Conservation (phyloP, 2,113 vertebrate species). For the Thunnus thynnus region DNA sequence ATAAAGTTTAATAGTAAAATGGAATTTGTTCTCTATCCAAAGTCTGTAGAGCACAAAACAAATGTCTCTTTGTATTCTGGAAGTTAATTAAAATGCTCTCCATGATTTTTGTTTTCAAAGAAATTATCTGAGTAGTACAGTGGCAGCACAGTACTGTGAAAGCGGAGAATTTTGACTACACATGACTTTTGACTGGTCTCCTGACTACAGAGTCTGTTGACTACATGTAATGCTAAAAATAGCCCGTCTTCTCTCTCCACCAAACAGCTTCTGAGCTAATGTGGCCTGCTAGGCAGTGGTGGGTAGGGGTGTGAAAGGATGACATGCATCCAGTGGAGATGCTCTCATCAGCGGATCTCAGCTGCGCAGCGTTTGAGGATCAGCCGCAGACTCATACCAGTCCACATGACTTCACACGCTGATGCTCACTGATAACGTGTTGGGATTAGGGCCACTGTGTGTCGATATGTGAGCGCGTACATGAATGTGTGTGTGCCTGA, state of each 20-base stretch:
- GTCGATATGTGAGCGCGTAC: conserved; percentile 26
- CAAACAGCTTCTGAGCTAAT: conserved; percentile 58
- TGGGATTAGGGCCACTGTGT: conserved; percentile 66
- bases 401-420: conserved; percentile 82
- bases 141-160: neutral
- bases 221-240: conserved; percentile 58
- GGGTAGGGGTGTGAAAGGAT: conserved; percentile 60
- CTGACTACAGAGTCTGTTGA: conserved; percentile 33
- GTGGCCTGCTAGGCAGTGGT: conserved; percentile 55
- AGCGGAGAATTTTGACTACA: conserved; percentile 22
- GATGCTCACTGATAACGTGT: conserved; percentile 75
- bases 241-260: conserved; percentile 32
- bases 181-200: conserved; percentile 41
- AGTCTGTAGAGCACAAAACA: conserved; percentile 9
- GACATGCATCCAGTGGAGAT: conserved; percentile 68
- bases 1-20: conserved; percentile 16
- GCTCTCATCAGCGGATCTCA: conserved; percentile 66
- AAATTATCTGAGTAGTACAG: neutral
- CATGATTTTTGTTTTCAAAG: neutral
- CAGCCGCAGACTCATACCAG: conserved; percentile 77
- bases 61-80: neutral
- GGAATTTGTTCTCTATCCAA: conserved; percentile 25
- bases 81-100: conserved; percentile 9
- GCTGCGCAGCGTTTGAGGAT: conserved; percentile 57
- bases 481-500: conserved; percentile 16